Percentiles rank a stretch among this genome's conserved stretches.
These are phyloP conservation scores for Andrena chrysosceles DNA, from an alignment of 2,888 invertebrate species.

Conservation along the genomic window DNA sequence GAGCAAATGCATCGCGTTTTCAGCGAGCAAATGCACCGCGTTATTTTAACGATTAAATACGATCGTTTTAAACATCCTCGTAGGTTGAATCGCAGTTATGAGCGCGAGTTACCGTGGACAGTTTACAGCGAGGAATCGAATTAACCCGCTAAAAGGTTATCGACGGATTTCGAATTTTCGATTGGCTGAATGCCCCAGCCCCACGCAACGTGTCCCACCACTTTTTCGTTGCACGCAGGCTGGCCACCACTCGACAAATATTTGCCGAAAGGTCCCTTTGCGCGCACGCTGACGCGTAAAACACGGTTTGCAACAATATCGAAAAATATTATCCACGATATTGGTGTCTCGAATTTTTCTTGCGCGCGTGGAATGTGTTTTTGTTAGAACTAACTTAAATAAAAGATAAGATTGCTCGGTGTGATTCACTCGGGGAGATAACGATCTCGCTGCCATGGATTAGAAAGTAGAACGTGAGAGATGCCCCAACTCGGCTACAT, in stretches of 20 bases:
- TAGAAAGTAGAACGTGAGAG: conserved; percentile 18
- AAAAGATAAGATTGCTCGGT: conserved; percentile 11
- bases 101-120: not conserved
- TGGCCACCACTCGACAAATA: not conserved
- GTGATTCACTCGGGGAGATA: not conserved
- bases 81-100: not conserved
- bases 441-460: not conserved
- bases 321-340: not conserved
- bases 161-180: conserved; percentile 3
- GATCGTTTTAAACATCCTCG: not conserved
- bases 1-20: not conserved
- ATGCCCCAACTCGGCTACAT: not conserved
- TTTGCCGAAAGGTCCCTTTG: not conserved
- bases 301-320: not conserved
- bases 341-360: not conserved
- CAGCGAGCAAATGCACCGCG: not conserved
- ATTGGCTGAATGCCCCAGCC: not conserved
- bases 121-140: not conserved
- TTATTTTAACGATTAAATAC: conserved; percentile 3
- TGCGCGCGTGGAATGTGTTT: not conserved
- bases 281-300: not conserved
- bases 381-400: not conserved
- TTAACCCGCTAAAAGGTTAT: not conserved
- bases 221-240: not conserved
- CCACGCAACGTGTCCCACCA: not conserved